Percentiles rank a stretch among this genome's conserved stretches.
Evolutionary conservation across 1,140 invertebrate species (phyloP).

Genomic region (Amphibalanus amphitrite): DNA sequence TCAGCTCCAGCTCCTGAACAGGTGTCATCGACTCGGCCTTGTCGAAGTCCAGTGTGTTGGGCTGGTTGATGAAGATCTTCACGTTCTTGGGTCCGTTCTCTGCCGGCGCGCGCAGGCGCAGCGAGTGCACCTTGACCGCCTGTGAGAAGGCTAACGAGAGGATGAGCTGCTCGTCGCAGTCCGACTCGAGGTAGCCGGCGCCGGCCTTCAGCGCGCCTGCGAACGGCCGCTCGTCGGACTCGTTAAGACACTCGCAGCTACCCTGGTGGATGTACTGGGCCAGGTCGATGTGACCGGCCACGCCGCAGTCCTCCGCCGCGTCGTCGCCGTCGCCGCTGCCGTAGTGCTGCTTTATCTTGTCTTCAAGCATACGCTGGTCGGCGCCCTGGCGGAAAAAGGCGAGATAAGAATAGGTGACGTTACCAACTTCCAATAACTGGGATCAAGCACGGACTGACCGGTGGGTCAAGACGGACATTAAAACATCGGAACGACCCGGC

Average conservation of each 20-base stretch:
- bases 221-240: constrained; percentile 79
- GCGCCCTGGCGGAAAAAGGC: too few relatives aligned
- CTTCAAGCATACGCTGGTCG: constrained; percentile 57
- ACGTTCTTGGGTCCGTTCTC: constrained; percentile 84
- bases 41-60: constrained; percentile 92
- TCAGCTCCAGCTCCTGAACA: constrained; percentile 67
- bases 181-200: constrained; percentile 66
- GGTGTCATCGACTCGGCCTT: constrained; percentile 65
- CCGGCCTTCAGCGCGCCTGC: constrained; percentile 45
- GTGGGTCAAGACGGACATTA: too few relatives aligned
- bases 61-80: constrained; percentile 93
- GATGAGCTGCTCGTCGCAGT: constrained; percentile 90
- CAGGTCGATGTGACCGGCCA: constrained; percentile 61
- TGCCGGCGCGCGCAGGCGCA: constrained; percentile 73
- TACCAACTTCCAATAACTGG: too few relatives aligned
- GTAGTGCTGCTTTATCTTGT: constrained; percentile 77
- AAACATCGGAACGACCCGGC: too few relatives aligned
- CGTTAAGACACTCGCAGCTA: constrained; percentile 92
- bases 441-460: too few relatives aligned
- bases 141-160: constrained; percentile 84
- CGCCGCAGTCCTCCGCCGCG: constrained; percentile 16
- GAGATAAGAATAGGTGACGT: too few relatives aligned
- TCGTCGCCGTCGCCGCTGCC: constrained; percentile 30
- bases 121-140: constrained; percentile 91
- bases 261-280: constrained; percentile 64